Base-by-base conservation (phyloP, 2,797 vertebrate species). In the Microctenopoma lineatum region DNA sequence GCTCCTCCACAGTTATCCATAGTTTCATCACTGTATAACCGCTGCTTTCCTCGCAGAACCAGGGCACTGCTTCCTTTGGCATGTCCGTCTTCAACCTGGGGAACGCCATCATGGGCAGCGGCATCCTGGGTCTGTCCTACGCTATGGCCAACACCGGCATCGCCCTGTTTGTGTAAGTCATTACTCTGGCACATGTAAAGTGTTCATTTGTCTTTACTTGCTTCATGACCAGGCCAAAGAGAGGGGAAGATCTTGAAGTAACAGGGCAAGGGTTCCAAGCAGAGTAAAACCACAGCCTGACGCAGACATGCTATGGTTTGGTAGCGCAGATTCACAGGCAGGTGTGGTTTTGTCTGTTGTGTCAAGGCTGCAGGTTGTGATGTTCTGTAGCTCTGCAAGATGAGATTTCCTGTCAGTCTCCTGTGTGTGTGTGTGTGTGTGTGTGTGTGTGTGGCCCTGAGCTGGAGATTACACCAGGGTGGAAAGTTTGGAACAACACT, bases 131-230 rank as follows among this genome's bases (percentile, higher is more conserved):
- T 63, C 95, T 99, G 79, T 96, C 98, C 61, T 99, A 95, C 86
- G 98, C 98, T 80, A 99, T 99, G 98, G 98, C 98, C 94, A 98
- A 99, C 93, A 99, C 98, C 53, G 98, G 98, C 90, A 99, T 99
- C 84, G 95, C 95, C 81, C 94, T 99, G 26, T 99, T 99, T 94
- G 94, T 98, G 98, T 99, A 94, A 97, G 97, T 97, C 90, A 7
- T 10, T 39, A 3, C 12, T 34, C 7, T 8, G 11, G 4, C 38
- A 8, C n/a, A 13, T 12, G 4, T 36, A 32, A 32, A 38, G 29
- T 32, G 29, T 32, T 32, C 5, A 32, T 32, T 32, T 32, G 29
- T 32, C 29, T 32, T 32, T 32, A 5, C 5, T 32, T 5, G 7
- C 29, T 32, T 32, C 7, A 32, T 7, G 7, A 32, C 29, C 5